phyloP scores from a whole-genome alignment of 92 coral and sea anemone genomes.

The Phenganax marumi region DNA sequence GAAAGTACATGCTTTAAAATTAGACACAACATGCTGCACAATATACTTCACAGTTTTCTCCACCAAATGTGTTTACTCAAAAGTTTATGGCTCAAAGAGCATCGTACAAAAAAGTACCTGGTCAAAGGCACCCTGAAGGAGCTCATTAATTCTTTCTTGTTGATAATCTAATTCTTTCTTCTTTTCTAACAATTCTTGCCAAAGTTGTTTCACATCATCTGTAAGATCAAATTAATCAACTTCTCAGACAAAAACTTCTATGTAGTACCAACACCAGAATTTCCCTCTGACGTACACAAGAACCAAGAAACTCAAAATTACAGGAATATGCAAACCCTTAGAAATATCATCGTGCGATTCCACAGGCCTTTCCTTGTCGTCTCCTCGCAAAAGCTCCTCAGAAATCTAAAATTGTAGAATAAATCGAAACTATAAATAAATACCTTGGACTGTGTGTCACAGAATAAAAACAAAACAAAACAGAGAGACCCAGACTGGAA shows the following conservation, averaged over 20 bases:
- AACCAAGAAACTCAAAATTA: too few relatives aligned
- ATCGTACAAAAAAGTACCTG: constrained; percentile 2
- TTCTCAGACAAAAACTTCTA: not conserved
- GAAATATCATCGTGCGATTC: not conserved
- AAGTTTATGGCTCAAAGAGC: not conserved
- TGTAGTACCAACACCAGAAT: constrained; percentile 10
- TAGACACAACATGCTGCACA: not conserved
- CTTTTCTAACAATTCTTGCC: constrained; percentile 14
- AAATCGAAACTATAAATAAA: not conserved
- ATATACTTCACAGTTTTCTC: not conserved
- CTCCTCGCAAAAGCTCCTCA: constrained; percentile 18
- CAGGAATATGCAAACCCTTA: too few relatives aligned
- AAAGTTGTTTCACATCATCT: constrained; percentile 32
- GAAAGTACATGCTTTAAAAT: not conserved
- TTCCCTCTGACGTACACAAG: not conserved
- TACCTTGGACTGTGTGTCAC: not conserved
- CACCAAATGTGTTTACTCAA: not conserved
- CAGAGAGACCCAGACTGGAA: not conserved
- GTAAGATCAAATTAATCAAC: not conserved
- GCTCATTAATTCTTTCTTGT: constrained; percentile 26
- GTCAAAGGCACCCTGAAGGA: constrained; percentile 42
- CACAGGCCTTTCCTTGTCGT: not conserved
- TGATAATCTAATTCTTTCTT: constrained; percentile 32
- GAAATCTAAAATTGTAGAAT: not conserved
- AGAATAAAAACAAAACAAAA: not conserved